These are phyloP conservation scores for Tenthredo amoena DNA, from an alignment of 2,888 invertebrate species.

Conservation along the genomic window DNA sequence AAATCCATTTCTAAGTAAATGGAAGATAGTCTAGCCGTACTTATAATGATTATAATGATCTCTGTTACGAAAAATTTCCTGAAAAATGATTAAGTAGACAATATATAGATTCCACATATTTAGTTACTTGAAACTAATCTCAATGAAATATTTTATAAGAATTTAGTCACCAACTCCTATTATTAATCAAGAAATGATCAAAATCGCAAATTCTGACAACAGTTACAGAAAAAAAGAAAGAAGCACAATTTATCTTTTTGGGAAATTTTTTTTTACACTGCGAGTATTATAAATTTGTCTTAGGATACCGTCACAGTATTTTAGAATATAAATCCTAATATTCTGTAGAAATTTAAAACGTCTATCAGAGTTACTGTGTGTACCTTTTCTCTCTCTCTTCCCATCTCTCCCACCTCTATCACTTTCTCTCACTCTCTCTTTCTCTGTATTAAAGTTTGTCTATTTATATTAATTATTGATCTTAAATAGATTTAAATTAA, in stretches of 20 bases:
- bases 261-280: conserved; percentile 13
- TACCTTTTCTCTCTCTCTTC: conserved; percentile 42
- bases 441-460: conserved; percentile 29
- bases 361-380: conserved; percentile 55
- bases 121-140: background rate
- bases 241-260: background rate
- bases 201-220: background rate
- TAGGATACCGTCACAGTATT: conserved; percentile 55
- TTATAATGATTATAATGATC: background rate
- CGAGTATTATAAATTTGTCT: conserved; percentile 6
- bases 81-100: background rate
- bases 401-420: conserved; percentile 23
- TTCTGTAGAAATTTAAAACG: conserved; percentile 51
- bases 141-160: background rate
- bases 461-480: conserved; percentile 48
- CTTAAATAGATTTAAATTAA: conserved; percentile 52
- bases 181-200: background rate
- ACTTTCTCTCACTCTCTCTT: conserved; percentile 39
- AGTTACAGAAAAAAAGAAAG: background rate
- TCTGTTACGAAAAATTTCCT: conserved; percentile 13
- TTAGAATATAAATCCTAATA: conserved; percentile 53
- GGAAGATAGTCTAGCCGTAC: background rate
- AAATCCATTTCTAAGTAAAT: background rate
- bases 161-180: background rate
- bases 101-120: background rate